These are phyloP conservation scores for Mythimna pallens DNA, from an alignment of 2,888 invertebrate species.

Conservation along the genomic window DNA sequence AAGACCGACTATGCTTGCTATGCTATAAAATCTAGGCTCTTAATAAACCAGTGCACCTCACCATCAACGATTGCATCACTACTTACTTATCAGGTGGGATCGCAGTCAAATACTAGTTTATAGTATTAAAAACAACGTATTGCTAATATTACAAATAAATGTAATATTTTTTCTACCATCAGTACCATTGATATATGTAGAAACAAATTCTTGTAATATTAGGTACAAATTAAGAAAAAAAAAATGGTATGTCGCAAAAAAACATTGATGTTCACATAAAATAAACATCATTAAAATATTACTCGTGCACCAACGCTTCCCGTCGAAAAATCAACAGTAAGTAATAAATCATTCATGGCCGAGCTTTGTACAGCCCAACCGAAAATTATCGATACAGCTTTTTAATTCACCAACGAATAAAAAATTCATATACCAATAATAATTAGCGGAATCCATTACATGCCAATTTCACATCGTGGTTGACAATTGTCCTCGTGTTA, in stretches of 20 bases:
- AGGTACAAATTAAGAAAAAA: too few species aligned
- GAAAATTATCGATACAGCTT: constrained; percentile 75
- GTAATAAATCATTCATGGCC: constrained; percentile 84
- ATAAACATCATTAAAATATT: constrained; percentile 79
- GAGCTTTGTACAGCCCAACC: constrained; percentile 76
- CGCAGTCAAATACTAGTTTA: too few species aligned
- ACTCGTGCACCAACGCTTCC: constrained; percentile 83
- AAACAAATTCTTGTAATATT: too few species aligned
- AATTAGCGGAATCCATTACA: constrained; percentile 81
- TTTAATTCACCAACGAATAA: constrained; percentile 63
- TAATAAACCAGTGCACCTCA: too few species aligned
- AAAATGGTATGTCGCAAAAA: neutral
- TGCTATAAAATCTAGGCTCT: too few species aligned
- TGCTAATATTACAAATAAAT: too few species aligned
- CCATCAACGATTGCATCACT: too few species aligned
- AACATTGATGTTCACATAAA: constrained; percentile 62
- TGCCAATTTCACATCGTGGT: constrained; percentile 76
- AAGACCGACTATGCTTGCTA: too few species aligned
- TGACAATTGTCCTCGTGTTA: constrained; percentile 62
- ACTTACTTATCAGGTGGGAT: too few species aligned
- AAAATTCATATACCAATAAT: constrained; percentile 75
- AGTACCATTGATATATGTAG: too few species aligned
- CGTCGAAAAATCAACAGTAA: constrained; percentile 82
- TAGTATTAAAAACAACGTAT: too few species aligned
- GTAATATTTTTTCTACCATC: neutral